Conservation (phyloP, 2,888 invertebrate genomes). For the Stictocephala bisonia region DNA sequence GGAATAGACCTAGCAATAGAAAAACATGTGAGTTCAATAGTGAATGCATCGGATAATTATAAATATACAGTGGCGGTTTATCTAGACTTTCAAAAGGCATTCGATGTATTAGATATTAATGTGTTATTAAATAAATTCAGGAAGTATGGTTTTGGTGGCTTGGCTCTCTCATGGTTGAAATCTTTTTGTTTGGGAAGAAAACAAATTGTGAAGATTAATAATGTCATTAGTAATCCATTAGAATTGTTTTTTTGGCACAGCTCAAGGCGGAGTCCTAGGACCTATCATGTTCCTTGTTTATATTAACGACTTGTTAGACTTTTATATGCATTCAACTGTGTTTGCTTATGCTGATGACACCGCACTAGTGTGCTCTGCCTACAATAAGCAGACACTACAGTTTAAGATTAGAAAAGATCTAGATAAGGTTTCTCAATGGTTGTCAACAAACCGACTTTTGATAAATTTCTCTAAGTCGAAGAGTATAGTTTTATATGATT, state of each 20-base stretch:
- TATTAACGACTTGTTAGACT: neutral
- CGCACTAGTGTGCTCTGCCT: neutral
- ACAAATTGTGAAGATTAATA: neutral
- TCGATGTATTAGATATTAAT: constrained; percentile 6
- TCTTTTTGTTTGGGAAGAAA: neutral
- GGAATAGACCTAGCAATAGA: neutral
- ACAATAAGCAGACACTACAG: neutral
- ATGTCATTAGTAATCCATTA: neutral
- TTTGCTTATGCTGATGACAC: constrained; percentile 4
- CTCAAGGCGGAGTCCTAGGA: neutral
- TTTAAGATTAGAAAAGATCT: neutral
- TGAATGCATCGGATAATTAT: neutral
- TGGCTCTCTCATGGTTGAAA: neutral
- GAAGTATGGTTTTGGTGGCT: neutral
- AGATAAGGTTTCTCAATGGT: neutral
- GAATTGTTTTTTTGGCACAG: neutral
- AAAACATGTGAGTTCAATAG: neutral
- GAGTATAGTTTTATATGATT: neutral
- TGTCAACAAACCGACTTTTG: neutral
- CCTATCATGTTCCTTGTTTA: neutral
- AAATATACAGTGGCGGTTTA: neutral
- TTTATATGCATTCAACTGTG: neutral
- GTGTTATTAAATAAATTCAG: neutral
- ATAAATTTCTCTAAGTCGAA: neutral
- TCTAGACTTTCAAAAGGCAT: constrained; percentile 1